These are phyloP conservation scores for Dione vanillae DNA, from an alignment of 2,888 invertebrate species.

Conservation along the genomic window DNA sequence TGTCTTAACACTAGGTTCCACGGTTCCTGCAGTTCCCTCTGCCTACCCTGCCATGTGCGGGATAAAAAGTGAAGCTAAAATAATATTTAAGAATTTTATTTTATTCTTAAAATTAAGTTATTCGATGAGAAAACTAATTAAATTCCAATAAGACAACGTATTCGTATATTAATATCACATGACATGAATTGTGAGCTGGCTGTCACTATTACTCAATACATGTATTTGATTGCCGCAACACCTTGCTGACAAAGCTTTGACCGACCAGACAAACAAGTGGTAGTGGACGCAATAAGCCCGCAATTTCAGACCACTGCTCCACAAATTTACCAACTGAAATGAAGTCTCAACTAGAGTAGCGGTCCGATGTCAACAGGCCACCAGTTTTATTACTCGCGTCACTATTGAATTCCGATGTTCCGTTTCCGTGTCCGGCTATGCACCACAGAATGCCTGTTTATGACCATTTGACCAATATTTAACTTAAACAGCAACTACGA, in stretches of 20 bases:
- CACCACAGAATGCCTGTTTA: slow-evolving; percentile 35
- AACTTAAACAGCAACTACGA: slow-evolving; percentile 31
- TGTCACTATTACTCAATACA: slow-evolving; percentile 15
- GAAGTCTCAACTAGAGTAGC: slow-evolving; percentile 69
- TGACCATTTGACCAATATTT: slow-evolving; percentile 43
- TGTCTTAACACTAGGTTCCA: no score
- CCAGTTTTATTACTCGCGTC: slow-evolving; percentile 74
- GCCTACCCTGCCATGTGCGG: no score
- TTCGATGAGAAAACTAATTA: not conserved
- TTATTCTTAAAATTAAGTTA: not conserved
- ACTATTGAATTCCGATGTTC: slow-evolving; percentile 72
- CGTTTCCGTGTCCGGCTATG: slow-evolving; percentile 58
- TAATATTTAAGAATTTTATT: no score
- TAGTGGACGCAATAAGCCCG: slow-evolving; percentile 77
- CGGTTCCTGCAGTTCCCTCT: no score
- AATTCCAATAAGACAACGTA: not conserved
- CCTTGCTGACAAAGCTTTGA: slow-evolving; percentile 78
- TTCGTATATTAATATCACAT: not conserved
- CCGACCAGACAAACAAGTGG: slow-evolving; percentile 71
- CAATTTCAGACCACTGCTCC: slow-evolving; percentile 72
- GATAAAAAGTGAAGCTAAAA: no score
- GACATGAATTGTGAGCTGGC: not conserved
- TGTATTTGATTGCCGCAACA: slow-evolving; percentile 63
- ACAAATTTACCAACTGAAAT: slow-evolving; percentile 81
- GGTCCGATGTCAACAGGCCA: slow-evolving; percentile 71